Conservation (phyloP, 1,140 invertebrate genomes). For the Hyposmocoma kahamanoa region DNA sequence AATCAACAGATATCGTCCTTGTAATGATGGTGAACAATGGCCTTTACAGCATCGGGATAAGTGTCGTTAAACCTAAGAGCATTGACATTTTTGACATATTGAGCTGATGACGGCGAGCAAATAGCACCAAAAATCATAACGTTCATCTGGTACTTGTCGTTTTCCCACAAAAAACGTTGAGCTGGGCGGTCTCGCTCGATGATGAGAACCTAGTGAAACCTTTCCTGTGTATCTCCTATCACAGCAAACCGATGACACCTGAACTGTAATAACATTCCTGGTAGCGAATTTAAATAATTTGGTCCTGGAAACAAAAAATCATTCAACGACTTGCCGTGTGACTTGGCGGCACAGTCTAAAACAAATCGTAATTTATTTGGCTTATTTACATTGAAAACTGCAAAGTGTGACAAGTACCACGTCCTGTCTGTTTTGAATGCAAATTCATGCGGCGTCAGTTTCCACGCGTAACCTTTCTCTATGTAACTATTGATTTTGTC, state of each 20-base stretch:
- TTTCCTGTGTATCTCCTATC: conserved; percentile 32
- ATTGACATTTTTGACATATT: conserved; percentile 26
- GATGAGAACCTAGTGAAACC: conserved; percentile 30
- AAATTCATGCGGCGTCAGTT: not conserved
- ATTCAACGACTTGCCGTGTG: conserved; percentile 21
- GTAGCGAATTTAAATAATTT: conserved; percentile 14
- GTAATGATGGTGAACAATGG: conserved; percentile 19
- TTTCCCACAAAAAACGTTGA: conserved; percentile 27
- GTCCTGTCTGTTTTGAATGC: not conserved
- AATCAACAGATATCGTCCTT: conserved; percentile 20
- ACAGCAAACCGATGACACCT: conserved; percentile 22
- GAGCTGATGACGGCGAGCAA: conserved; percentile 22
- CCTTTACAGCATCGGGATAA: conserved; percentile 15
- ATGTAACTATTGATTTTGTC: not conserved
- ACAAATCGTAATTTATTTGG: conserved; percentile 19
- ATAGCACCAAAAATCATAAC: conserved; percentile 27
- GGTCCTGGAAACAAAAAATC: conserved; percentile 22
- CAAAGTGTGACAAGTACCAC: conserved; percentile 25
- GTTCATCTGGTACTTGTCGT: conserved; percentile 24
- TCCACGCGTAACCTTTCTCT: conserved; percentile 7
- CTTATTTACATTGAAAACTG: conserved; percentile 20
- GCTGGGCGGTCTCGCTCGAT: conserved; percentile 17
- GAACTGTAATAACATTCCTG: conserved; percentile 24
- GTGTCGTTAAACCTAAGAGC: conserved; percentile 15
- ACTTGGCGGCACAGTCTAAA: conserved; percentile 23